phyloP scores from a whole-genome alignment of 2,888 invertebrate genomes.

The Macrophya alboannulata region DNA sequence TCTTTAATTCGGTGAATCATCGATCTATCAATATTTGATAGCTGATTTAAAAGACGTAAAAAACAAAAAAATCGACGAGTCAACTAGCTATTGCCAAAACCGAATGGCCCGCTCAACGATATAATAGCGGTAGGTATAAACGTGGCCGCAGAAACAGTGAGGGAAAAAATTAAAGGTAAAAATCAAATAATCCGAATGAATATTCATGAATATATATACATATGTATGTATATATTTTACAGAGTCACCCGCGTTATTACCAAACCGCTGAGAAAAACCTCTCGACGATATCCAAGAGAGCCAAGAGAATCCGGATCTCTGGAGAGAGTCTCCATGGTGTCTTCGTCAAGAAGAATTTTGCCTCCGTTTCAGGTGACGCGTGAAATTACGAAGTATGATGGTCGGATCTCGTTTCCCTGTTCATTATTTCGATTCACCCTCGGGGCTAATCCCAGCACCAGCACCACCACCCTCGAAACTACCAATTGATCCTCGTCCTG shows the following conservation, averaged over 20 bases:
- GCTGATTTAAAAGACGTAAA: not conserved
- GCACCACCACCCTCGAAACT: constrained; percentile 34
- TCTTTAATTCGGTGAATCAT: not conserved
- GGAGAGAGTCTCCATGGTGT: constrained; percentile 33
- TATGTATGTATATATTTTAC: constrained; percentile 15
- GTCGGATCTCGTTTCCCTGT: constrained; percentile 52
- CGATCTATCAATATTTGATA: not conserved
- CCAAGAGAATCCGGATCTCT: not conserved
- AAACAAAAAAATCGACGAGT: constrained; percentile 9
- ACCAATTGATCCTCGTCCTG: constrained; percentile 35
- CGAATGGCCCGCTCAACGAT: constrained; percentile 25
- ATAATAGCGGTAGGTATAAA: constrained; percentile 24
- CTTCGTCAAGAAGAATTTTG: constrained; percentile 46
- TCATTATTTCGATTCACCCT: constrained; percentile 55
- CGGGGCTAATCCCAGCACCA: constrained; percentile 47
- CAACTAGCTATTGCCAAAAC: constrained; percentile 33
- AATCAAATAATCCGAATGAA: constrained; percentile 48
- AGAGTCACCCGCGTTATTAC: constrained; percentile 42
- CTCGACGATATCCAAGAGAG: not conserved
- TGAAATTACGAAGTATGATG: constrained; percentile 55
- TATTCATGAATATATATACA: constrained; percentile 8
- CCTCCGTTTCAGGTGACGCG: constrained; percentile 55
- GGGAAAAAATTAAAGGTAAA: constrained; percentile 42
- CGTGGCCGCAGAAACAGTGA: not conserved
- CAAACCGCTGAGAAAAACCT: constrained; percentile 27